These are phyloP conservation scores for Papilio demoleus DNA, from an alignment of 2,888 invertebrate species.

Conservation along the genomic window DNA sequence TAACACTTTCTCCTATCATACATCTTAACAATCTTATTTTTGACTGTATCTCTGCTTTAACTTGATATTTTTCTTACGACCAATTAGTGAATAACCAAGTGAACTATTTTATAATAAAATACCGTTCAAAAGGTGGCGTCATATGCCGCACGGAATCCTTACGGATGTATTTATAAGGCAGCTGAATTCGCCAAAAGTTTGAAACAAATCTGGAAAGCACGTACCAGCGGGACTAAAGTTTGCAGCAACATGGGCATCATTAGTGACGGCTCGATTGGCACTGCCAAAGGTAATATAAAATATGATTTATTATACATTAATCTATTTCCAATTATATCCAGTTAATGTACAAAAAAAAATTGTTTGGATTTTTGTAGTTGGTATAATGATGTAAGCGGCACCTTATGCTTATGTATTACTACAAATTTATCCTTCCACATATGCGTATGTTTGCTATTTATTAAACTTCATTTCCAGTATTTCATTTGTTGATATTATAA, in stretches of 20 bases:
- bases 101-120: constrained; percentile 32
- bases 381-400: not conserved
- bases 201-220: constrained; percentile 60
- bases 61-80: not conserved
- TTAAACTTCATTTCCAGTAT: not conserved
- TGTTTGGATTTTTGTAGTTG: not conserved
- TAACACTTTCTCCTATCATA: too few species aligned
- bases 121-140: constrained; percentile 51
- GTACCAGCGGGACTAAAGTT: constrained; percentile 48
- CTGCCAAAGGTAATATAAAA: constrained; percentile 63
- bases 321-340: constrained; percentile 18
- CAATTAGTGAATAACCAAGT: not conserved
- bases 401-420: not conserved
- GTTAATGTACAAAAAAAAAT: not conserved
- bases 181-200: constrained; percentile 60
- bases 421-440: too few species aligned
- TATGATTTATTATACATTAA: constrained; percentile 24
- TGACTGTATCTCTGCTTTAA: too few species aligned
- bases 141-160: constrained; percentile 61
- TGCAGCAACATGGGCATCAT: constrained; percentile 65
- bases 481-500: not conserved
- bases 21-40: too few species aligned
- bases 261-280: constrained; percentile 71
- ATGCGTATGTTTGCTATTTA: not conserved
- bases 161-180: constrained; percentile 67